phyloP scores from a whole-genome alignment of 1,140 invertebrate species.

The Daktulosphaira vitifoliae region DNA sequence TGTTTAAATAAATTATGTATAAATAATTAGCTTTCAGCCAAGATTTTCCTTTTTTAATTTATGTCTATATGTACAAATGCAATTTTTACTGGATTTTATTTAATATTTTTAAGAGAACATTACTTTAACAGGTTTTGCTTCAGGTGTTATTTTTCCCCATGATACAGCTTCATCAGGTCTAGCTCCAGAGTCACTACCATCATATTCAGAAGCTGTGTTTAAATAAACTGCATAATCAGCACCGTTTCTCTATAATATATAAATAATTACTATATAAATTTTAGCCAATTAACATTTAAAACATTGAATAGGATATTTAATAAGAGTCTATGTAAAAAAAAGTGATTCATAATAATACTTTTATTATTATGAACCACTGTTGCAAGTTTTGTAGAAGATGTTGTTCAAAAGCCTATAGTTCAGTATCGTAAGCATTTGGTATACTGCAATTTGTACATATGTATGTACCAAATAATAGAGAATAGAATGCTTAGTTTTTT shows the following conservation, averaged over 20 bases:
- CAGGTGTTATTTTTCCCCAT: constrained; percentile 93
- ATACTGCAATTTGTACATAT: too few relatives aligned
- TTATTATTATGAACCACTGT: too few relatives aligned
- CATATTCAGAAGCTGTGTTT: constrained; percentile 96
- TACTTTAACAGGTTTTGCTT: constrained; percentile 86
- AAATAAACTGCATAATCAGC: constrained; percentile 93
- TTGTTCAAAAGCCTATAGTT: too few relatives aligned
- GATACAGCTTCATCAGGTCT: constrained; percentile 95
- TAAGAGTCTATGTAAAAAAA: constrained; percentile 16
- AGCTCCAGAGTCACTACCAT: constrained; percentile 97
- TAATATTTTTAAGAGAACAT: constrained; percentile 8
- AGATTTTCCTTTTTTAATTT: too few relatives aligned
- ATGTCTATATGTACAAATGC: not conserved
- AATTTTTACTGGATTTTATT: not conserved
- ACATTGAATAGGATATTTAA: constrained; percentile 9
- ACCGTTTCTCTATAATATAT: constrained; percentile 96
- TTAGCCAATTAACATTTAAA: constrained; percentile 11
- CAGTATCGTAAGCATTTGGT: too few relatives aligned
- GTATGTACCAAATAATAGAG: too few relatives aligned
- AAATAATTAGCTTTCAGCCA: too few relatives aligned
- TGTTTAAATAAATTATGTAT: too few relatives aligned
- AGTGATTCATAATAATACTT: not conserved
- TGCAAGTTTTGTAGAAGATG: too few relatives aligned
- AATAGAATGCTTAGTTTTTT: too few relatives aligned
- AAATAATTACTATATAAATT: too few relatives aligned